Conservation (phyloP, 2,888 invertebrate genomes). For the Hylaea fasciaria region DNA sequence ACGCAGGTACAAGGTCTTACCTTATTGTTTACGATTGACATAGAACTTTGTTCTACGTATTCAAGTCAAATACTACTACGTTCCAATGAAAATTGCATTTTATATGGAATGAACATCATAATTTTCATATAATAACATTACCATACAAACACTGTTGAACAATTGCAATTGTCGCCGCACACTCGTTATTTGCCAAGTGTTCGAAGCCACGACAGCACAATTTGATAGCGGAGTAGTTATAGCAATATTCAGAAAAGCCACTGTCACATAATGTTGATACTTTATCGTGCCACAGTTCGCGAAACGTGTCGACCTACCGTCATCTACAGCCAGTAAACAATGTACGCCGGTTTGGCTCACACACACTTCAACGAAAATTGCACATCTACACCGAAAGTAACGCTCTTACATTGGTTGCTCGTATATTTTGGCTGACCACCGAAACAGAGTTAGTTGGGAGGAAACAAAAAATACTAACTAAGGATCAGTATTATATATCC, state of each 20-base stretch:
- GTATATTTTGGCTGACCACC: no score
- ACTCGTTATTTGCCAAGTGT: slow-evolving; percentile 46
- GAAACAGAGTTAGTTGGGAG: no score
- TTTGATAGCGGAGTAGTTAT: slow-evolving; percentile 54
- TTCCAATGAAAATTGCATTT: slow-evolving; percentile 20
- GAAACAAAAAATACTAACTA: no score
- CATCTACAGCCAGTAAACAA: slow-evolving; percentile 17
- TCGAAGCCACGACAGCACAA: slow-evolving; percentile 46
- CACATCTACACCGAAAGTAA: background rate
- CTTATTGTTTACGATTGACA: no score
- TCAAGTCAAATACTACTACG: slow-evolving; percentile 6
- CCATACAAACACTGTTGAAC: slow-evolving; percentile 42
- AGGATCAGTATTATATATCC: no score
- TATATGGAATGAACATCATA: slow-evolving; percentile 24
- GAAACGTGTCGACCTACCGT: slow-evolving; percentile 30
- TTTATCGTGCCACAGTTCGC: slow-evolving; percentile 62
- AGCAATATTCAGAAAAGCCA: slow-evolving; percentile 59
- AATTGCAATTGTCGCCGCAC: slow-evolving; percentile 34
- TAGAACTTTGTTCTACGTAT: background rate
- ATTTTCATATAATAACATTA: slow-evolving; percentile 38
- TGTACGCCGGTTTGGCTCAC: background rate
- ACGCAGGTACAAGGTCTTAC: no score
- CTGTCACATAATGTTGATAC: slow-evolving; percentile 66
- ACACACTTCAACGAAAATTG: background rate
- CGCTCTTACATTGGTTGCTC: no score